Base-by-base conservation (phyloP, 64 coral and sea anemone species). In the Catalaphyllia jardinei region DNA sequence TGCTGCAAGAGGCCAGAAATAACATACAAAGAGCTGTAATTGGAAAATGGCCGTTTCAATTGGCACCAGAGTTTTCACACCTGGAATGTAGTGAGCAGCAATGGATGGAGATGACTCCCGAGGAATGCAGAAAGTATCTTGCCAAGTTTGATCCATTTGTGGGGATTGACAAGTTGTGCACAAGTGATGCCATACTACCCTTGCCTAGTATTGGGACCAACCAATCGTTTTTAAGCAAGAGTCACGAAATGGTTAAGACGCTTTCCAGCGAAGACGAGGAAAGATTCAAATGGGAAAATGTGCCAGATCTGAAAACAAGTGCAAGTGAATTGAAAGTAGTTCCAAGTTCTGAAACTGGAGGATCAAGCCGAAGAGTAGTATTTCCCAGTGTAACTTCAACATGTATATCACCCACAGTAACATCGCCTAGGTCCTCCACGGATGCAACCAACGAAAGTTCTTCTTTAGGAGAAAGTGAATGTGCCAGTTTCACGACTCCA, bases 121-220 rank as follows among this genome's bases (percentile, higher is more conserved):
- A 57, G 54, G 54, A 57, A 15, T 3, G 12, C 54, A 57, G 54
- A 75, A 75, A 75, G 73, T 33, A 46, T 28, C 73, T 75, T 38
- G 29, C 73, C 4, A 35, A 75, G 33, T 75, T 35, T 17, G 73
- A 75, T 75, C 12, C 73, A 75, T 75, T 75, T 75, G 31, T 75
- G 3, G 10, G 30, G 1, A 14, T 75, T 75, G 73, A 75, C 17
- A 75, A 38, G 73, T 29, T 15, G 11, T 75, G 73, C 17, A 75
- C 73, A 38, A 75, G 30, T 75, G 13, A 75, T 5, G 31, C 35
- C 30, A 75, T 75, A 11, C 31, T 75, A 14, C 73, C 73, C 17
- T 1, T 75, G 33, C 73, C 73, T 39, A 19, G 13, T 75, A 72
- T 13, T 29, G 27, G 13, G 1, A 4, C 31, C 24, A 29, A n/a